phyloP scores from a whole-genome alignment of 1,140 invertebrate genomes.

The Condylostylus longicornis region DNA sequence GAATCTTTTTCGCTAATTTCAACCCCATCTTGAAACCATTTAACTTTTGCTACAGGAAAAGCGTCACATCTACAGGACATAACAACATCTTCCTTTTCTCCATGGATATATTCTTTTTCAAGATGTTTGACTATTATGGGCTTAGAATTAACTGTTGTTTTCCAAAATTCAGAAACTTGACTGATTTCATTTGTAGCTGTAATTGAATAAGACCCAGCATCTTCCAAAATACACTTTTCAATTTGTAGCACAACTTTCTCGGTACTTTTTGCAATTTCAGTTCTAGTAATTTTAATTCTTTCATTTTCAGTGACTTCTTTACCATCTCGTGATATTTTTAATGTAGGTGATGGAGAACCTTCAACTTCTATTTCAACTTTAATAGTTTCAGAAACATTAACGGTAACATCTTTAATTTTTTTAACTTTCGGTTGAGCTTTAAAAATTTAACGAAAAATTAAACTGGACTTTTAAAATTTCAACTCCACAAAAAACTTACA shows the following conservation, averaged over 20 bases:
- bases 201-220: slow-evolving; percentile 86
- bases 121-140: slow-evolving; percentile 56
- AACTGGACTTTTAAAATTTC: slow-evolving; percentile 10
- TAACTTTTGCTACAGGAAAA: slow-evolving; percentile 63
- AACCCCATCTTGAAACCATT: slow-evolving; percentile 62
- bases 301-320: slow-evolving; percentile 52
- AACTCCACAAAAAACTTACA: slow-evolving; percentile 23
- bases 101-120: slow-evolving; percentile 46
- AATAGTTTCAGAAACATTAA: slow-evolving; percentile 49
- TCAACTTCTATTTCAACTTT: slow-evolving; percentile 67
- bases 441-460: neutral
- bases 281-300: slow-evolving; percentile 51
- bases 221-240: slow-evolving; percentile 62
- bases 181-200: slow-evolving; percentile 79
- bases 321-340: slow-evolving; percentile 77
- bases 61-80: slow-evolving; percentile 71
- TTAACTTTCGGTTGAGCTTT: slow-evolving; percentile 61
- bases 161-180: slow-evolving; percentile 73
- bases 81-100: slow-evolving; percentile 64
- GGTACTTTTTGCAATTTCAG: slow-evolving; percentile 34
- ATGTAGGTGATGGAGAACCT: slow-evolving; percentile 62
- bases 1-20: slow-evolving; percentile 53
- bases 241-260: slow-evolving; percentile 58
- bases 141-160: slow-evolving; percentile 59
- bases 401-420: slow-evolving; percentile 57